Evolutionary conservation across 2,888 invertebrate species (phyloP).

Genomic region (Ctena decussata): DNA sequence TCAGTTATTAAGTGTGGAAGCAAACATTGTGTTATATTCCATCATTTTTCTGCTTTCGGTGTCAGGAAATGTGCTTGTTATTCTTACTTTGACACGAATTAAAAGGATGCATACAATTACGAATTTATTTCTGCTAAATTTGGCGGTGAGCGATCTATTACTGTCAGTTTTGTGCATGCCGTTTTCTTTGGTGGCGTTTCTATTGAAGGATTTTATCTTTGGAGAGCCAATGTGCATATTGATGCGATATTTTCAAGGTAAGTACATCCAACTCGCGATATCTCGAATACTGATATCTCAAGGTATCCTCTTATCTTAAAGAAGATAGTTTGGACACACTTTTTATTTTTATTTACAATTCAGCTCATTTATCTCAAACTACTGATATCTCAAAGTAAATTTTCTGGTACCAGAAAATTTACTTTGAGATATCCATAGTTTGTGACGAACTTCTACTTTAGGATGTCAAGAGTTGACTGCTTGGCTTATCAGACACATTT

Average conservation of each 20-base stretch:
- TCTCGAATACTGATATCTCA: too few relatives aligned
- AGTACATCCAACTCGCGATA: too few relatives aligned
- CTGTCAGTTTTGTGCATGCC: slow-evolving; percentile 94
- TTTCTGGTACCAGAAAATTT: too few relatives aligned
- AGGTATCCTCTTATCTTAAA: too few relatives aligned
- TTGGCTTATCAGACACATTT: too few relatives aligned
- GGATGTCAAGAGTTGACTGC: too few relatives aligned
- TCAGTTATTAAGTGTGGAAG: slow-evolving; percentile 21
- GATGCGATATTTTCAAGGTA: slow-evolving; percentile 92
- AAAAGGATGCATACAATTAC: slow-evolving; percentile 88
- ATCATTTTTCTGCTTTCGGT: slow-evolving; percentile 93
- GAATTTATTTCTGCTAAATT: slow-evolving; percentile 88
- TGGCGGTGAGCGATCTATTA: slow-evolving; percentile 91
- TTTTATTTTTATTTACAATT: too few relatives aligned
- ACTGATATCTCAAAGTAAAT: too few relatives aligned
- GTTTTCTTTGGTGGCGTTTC: slow-evolving; percentile 91
- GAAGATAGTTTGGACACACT: too few relatives aligned
- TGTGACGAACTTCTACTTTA: too few relatives aligned
- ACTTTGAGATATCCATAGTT: too few relatives aligned
- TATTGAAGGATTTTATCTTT: slow-evolving; percentile 91
- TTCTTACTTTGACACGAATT: slow-evolving; percentile 89
- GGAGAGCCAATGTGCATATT: slow-evolving; percentile 92
- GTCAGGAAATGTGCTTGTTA: slow-evolving; percentile 93
- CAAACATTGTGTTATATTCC: slow-evolving; percentile 91
- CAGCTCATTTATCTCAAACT: too few relatives aligned